Percentiles rank a stretch among this genome's conserved stretches.
These are phyloP conservation scores for Riparia riparia DNA, from an alignment of 2,113 vertebrate genomes.

Conservation along the genomic window DNA sequence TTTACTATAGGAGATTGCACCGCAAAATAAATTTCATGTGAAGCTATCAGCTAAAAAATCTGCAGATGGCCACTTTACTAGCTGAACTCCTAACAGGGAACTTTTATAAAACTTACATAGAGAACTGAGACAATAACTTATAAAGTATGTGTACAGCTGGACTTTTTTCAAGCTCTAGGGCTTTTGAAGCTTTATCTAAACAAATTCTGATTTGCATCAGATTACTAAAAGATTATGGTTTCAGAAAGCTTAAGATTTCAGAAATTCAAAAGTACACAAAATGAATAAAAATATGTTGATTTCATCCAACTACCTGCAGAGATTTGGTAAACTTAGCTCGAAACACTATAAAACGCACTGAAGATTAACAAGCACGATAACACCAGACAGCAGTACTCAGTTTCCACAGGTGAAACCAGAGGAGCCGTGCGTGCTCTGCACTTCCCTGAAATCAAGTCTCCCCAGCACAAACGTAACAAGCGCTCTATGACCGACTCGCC, in stretches of 20 bases:
- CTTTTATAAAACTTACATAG: neutral
- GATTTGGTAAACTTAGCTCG: constrained; percentile 15
- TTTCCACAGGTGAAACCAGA: constrained; percentile 39
- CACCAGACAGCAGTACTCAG: neutral
- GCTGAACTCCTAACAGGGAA: neutral
- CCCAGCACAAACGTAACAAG: neutral
- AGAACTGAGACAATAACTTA: neutral
- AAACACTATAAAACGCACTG: neutral
- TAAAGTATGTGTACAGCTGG: fast-evolving
- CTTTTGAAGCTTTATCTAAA: neutral
- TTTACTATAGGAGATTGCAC: neutral
- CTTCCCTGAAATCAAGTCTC: neutral
- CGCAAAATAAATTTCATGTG: neutral
- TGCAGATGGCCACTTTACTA: neutral
- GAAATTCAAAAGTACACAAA: neutral
- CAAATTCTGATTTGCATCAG: neutral
- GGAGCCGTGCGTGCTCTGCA: neutral
- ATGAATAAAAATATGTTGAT: neutral
- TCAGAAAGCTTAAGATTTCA: neutral
- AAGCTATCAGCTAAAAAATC: neutral
- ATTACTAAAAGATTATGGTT: neutral
- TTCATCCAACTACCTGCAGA: neutral
- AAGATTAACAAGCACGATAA: constrained; percentile 59
- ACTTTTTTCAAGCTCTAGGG: neutral
- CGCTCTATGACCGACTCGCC: fast-evolving